Evolutionary conservation across 2,797 vertebrate genomes (phyloP), one percentile per base, ranked within the genome.

Genomic region (Melanotaenia boesemani): DNA sequence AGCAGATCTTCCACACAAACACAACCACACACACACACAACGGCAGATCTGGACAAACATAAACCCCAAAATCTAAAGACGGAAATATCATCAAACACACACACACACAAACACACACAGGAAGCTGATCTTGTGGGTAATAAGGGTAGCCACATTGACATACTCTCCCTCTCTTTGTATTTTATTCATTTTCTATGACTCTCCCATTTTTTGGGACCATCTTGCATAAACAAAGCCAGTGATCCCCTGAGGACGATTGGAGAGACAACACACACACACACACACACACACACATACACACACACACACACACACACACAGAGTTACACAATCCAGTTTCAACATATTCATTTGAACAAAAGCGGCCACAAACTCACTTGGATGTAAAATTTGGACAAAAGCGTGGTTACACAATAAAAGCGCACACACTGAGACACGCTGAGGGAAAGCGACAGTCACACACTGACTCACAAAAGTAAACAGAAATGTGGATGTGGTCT

Each of bases 141-240:
- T 79, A 69, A 87, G 67, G 71, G 70, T 54, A 66, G 67, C 71
- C 65, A 57, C 60, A 67, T 66, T 22, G 77, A 71, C 34, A 56
- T 60, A 22, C 59, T 24, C 59, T n/a, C 67, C 22, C 54, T 46
- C 70, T 11, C 30, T 50, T 44, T 60, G 12, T 62, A 39, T 16
- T 18, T 71, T 41, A 44, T 13, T 63, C 56, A 46, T 76, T 71
- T 34, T 34, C 34, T 34, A 1, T 34, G 34, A 34, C 34, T 62
- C 63, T 76, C 70, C 63, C 39, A 2, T 12, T 54, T 60, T 50
- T 76, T 63, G 6, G 3, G 3, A 63, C 54, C 62, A 54, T 55
- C 28, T 63, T n/a, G 2, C 54, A 48, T 61, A 81, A 80, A 88
- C 81, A 86, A 79, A 81, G 79, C 68, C 39, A 24, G 68, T 2